Evolutionary conservation across 2,888 invertebrate species (phyloP).

Genomic region (Galerucella calmariensis): DNA sequence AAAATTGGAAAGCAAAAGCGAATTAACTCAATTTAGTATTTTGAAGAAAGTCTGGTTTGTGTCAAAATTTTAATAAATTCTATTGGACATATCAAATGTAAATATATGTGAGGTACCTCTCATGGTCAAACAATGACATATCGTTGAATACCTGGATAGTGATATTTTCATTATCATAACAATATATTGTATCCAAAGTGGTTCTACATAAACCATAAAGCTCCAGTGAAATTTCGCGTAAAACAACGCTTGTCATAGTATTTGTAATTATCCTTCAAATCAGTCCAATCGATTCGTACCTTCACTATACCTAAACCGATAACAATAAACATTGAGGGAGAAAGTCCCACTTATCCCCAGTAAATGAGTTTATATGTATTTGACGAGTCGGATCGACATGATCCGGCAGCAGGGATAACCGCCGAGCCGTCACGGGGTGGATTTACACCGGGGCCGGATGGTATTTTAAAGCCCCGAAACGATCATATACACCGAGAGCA

Average conservation of each 20-base stretch:
- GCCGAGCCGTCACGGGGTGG: constrained; percentile 53
- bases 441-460: constrained; percentile 55
- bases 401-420: constrained; percentile 55
- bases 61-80: no score
- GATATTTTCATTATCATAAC: no score
- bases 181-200: no score
- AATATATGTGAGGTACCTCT: no score
- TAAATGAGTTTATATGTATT: constrained; percentile 51
- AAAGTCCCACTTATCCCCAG: constrained; percentile 22
- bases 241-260: background rate
- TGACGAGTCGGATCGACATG: constrained; percentile 54
- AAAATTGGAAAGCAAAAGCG: no score
- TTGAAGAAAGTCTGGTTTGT: no score
- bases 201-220: no score
- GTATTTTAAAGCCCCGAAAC: constrained; percentile 61
- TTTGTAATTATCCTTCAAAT: background rate
- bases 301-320: constrained; percentile 1
- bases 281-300: background rate
- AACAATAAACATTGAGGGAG: constrained; percentile 29
- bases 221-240: background rate
- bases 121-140: no score
- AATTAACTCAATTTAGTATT: no score
- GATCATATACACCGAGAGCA: constrained; percentile 59
- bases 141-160: no score
- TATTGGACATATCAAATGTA: no score